Conservation (phyloP, 1,140 invertebrate genomes). For the Zaprionus kolodkinae region DNA sequence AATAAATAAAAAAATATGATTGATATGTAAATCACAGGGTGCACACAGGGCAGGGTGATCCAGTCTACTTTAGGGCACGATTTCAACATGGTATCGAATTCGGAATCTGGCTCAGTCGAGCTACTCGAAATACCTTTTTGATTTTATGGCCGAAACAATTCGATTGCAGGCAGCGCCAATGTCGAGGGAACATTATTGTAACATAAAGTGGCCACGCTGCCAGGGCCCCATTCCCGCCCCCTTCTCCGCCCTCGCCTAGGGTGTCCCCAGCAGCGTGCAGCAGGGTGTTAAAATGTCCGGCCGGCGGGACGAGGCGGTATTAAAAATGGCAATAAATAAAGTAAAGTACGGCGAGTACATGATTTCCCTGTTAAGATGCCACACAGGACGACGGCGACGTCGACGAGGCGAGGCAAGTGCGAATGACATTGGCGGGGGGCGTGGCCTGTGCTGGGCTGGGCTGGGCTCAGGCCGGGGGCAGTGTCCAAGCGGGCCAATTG, state of each 20-base stretch:
- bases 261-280: conserved; percentile 43
- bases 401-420: conserved; percentile 7
- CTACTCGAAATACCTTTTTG: conserved; percentile 75
- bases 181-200: conserved; percentile 80
- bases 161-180: conserved; percentile 67
- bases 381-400: conserved; percentile 53
- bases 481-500: conserved; percentile 84
- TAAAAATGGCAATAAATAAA: conserved; percentile 84
- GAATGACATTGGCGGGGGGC: conserved; percentile 47
- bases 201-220: conserved; percentile 71
- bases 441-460: conserved; percentile 19
- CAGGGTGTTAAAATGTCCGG: conserved; percentile 77
- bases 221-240: neutral
- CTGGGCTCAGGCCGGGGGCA: conserved; percentile 50
- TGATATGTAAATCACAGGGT: conserved; percentile 32
- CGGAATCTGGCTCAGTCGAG: conserved; percentile 18
- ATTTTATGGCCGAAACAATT: conserved; percentile 83
- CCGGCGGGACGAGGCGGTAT: conserved; percentile 70
- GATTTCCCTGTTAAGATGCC: conserved; percentile 84
- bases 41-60: neutral
- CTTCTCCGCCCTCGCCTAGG: neutral
- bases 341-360: conserved; percentile 84
- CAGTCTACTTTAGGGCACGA: conserved; percentile 9
- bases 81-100: neutral
- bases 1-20: neutral